These are phyloP conservation scores for Drosophila chauvacae DNA, from an alignment of 1,140 invertebrate genomes.

Conservation along the genomic window DNA sequence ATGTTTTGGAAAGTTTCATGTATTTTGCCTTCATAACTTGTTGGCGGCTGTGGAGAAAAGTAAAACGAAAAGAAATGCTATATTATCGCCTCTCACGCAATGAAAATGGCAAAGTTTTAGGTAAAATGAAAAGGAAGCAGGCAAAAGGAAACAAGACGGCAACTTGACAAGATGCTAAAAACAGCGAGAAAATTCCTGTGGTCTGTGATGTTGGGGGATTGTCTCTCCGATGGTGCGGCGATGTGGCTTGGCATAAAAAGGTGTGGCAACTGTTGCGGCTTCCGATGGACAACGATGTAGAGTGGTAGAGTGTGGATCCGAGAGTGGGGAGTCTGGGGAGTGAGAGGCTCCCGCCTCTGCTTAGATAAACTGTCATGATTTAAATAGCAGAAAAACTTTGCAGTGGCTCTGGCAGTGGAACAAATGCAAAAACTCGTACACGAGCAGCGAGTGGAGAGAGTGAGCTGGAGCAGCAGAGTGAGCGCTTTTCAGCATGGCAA, in stretches of 20 bases:
- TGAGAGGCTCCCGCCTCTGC: constrained; percentile 44
- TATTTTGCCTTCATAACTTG: constrained; percentile 18
- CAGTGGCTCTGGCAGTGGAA: constrained; percentile 48
- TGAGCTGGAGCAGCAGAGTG: constrained; percentile 22
- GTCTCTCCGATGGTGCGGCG: constrained; percentile 3
- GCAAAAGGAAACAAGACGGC: constrained; percentile 38
- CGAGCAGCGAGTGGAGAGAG: background rate
- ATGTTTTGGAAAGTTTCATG: constrained; percentile 14
- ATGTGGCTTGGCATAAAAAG: constrained; percentile 30
- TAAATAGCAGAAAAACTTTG: constrained; percentile 82
- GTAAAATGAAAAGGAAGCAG: constrained; percentile 29
- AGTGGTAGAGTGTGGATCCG: background rate
- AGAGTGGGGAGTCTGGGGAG: background rate
- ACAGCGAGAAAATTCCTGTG: constrained; percentile 64
- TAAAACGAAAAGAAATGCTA: constrained; percentile 31
- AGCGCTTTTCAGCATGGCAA: constrained; percentile 76
- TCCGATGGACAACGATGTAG: constrained; percentile 22
- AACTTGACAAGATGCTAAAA: constrained; percentile 80
- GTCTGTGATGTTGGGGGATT: constrained; percentile 36
- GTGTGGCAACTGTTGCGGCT: constrained; percentile 77
- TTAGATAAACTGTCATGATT: constrained; percentile 82
- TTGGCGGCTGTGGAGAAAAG: background rate
- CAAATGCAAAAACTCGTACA: constrained; percentile 53
- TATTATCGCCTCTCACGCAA: constrained; percentile 61
- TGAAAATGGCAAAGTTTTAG: constrained; percentile 62